These are phyloP conservation scores for Okapia johnstoni DNA, from an alignment of 2,113 vertebrate genomes.

Conservation along the genomic window DNA sequence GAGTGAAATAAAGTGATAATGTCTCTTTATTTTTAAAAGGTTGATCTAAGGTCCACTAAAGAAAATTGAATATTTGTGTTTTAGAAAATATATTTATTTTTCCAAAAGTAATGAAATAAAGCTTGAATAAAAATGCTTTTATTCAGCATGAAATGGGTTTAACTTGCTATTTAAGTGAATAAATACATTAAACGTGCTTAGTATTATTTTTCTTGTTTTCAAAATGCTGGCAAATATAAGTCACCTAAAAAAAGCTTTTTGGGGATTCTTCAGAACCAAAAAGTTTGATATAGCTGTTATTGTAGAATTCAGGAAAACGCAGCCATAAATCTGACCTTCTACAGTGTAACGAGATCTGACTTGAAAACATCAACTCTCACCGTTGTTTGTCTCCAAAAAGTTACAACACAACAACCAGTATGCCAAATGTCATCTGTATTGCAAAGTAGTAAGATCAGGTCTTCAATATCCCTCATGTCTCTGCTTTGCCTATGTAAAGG, in stretches of 20 bases:
- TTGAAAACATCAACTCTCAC: background rate
- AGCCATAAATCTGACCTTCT: background rate
- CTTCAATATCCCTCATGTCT: background rate
- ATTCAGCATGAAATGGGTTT: background rate
- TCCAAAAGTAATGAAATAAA: too few species aligned
- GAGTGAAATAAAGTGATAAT: background rate
- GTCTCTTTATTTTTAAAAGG: background rate
- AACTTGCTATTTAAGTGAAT: background rate
- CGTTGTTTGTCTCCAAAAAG: background rate
- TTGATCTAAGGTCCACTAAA: background rate
- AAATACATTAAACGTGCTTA: background rate
- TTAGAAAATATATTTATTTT: background rate
- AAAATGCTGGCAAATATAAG: background rate
- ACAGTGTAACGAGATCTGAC: background rate
- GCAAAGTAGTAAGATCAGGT: background rate
- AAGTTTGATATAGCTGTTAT: background rate
- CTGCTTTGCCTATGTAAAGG: background rate
- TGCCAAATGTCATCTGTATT: background rate
- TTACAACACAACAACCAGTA: background rate
- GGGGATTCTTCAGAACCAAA: background rate
- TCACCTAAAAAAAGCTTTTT: background rate
- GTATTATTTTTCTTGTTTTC: constrained; percentile 12
- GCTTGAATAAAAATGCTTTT: too few species aligned
- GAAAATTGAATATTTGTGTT: background rate
- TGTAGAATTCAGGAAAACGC: background rate